Conservation (phyloP, 2,888 invertebrate genomes). For the Drosophila hawaiiensis region DNA sequence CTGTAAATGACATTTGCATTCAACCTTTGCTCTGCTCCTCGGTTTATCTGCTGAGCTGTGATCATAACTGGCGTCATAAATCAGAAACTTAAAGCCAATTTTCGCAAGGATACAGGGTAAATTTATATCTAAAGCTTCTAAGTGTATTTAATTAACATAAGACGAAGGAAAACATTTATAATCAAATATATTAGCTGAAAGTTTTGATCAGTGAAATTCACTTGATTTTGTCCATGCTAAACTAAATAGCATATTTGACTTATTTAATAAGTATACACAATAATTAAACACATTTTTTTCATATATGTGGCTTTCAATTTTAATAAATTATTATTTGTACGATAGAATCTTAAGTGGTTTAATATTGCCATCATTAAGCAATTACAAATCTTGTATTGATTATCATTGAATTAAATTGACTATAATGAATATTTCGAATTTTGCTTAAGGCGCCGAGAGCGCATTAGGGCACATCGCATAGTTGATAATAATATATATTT, state of each 20-base stretch:
- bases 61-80: constrained; percentile 23
- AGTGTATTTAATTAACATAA: neutral
- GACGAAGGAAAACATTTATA: no score
- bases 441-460: neutral
- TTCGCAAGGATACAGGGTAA: neutral
- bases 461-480: neutral
- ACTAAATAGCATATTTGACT: neutral
- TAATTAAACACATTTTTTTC: neutral
- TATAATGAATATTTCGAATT: neutral
- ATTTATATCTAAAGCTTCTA: neutral
- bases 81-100: constrained; percentile 2
- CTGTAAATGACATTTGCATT: constrained; percentile 48
- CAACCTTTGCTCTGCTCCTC: constrained; percentile 28
- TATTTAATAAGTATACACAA: neutral
- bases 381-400: neutral
- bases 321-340: neutral
- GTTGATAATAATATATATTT: constrained; percentile 20
- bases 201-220: neutral
- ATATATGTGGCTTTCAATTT: neutral
- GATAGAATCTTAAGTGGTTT: neutral
- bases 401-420: neutral
- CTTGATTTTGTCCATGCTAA: neutral
- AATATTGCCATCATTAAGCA: neutral
- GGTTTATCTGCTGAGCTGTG: constrained; percentile 24
- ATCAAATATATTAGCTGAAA: neutral